Evolutionary conservation across 2,888 invertebrate species (phyloP), one percentile per base, ranked within the genome.

Genomic region (Parnassius smintheus): DNA sequence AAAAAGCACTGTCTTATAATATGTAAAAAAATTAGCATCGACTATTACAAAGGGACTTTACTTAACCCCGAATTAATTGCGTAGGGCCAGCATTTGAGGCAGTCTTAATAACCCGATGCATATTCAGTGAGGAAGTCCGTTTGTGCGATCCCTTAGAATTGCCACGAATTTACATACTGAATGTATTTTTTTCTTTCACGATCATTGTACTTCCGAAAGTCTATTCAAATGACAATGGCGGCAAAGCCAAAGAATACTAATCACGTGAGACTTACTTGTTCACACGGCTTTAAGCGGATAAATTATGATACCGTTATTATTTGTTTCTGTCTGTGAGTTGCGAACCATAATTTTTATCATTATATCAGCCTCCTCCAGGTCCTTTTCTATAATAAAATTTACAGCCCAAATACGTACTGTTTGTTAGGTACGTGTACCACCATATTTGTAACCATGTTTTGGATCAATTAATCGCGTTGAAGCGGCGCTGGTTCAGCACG

Each of bases 41-140:
- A 49, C 49, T 49, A 52, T 56, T 56, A 46, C 61, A 41, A 45
- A 52, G 51, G 56, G 35, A 42, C 35, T 55, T 13, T 18, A 13
- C 2, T 13, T n/a, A 56, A 57, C 18, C 44, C 50, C 8, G 59
- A 59, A 59, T 62, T 61, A 57, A 42, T 59, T 45, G 35, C 51
- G 35, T n/a, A 13, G 54, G 54, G 58, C 25, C 44, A 56, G n/a
- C 62, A 62, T 54, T 59, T 50, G 18, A 56, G 45, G 45, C 18
- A n/a, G 44, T 57, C 25, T 52, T 52, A 22, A 56, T 54, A 59
- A 50, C 49, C 22, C 42, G 42, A 64, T 59, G 59, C 59, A 64
- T 59, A 64, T 64, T 59, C 56, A 64, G 52, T 42, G 56, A 35
- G 63, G 59, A 64, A 56, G 59, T 59, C 56, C 59, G 56, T 64